These are phyloP conservation scores for Lanius collurio DNA, from an alignment of 2,113 vertebrate species.

Conservation along the genomic window DNA sequence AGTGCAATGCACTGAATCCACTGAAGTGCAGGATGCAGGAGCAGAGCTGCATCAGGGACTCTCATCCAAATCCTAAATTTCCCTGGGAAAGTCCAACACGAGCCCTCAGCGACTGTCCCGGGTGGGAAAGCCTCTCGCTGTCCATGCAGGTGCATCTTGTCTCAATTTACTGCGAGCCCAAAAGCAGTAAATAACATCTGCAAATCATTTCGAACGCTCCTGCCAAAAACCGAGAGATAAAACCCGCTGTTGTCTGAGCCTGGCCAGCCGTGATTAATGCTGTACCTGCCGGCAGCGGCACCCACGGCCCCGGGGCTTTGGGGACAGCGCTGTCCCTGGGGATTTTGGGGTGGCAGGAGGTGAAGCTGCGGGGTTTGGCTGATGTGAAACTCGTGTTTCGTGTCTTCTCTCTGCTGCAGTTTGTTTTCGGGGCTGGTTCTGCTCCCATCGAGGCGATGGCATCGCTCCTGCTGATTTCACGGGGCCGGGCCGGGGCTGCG, in stretches of 20 bases:
- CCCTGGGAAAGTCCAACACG: not conserved
- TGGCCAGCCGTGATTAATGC: not conserved
- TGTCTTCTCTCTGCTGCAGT: not conserved
- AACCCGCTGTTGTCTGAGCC: not conserved
- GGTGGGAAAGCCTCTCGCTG: not conserved
- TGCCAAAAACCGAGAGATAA: conserved; percentile 40
- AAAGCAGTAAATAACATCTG: conserved; percentile 69
- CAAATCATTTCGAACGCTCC: conserved; percentile 25
- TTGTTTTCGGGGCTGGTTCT: not conserved
- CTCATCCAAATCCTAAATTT: not conserved
- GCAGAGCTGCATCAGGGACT: not conserved
- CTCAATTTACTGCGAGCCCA: conserved; percentile 33
- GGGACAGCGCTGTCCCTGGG: not conserved
- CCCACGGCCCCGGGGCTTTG: accelerated
- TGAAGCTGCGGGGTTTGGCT: not conserved
- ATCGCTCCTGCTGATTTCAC: conserved; percentile 44
- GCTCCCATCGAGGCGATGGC: conserved; percentile 9
- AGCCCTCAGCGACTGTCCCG: not conserved
- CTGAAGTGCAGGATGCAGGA: not conserved
- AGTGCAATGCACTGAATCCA: not conserved
- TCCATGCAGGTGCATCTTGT: conserved; percentile 60
- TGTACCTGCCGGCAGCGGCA: conserved; percentile 10
- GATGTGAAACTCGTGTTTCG: not conserved
- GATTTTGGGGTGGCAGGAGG: not conserved
- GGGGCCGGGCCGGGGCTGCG: not conserved